These are phyloP conservation scores for Phytoseiulus persimilis DNA, from an alignment of 2,888 invertebrate species.

Conservation along the genomic window DNA sequence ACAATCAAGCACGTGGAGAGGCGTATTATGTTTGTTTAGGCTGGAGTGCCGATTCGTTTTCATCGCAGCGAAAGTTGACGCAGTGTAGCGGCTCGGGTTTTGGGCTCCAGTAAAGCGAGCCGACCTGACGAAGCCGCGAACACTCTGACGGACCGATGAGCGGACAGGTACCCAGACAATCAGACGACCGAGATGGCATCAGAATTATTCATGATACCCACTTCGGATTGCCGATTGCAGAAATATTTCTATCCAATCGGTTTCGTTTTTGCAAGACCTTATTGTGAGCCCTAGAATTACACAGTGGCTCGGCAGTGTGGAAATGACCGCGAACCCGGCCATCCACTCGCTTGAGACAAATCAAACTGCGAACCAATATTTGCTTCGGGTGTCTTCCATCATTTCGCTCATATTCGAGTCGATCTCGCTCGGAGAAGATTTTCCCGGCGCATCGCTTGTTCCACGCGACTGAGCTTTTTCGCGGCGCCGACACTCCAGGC, in stretches of 20 bases:
- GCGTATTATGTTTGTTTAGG: neutral
- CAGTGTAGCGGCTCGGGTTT: neutral
- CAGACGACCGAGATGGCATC: neutral
- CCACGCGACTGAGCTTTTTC: no score
- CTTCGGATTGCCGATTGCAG: neutral
- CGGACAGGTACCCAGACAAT: neutral
- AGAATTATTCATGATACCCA: neutral
- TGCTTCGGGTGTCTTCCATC: neutral
- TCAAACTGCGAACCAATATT: neutral
- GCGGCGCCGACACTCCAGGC: no score
- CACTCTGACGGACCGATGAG: neutral
- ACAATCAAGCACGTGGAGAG: neutral
- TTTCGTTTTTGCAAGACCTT: neutral
- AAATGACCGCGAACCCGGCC: neutral
- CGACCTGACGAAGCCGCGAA: neutral
- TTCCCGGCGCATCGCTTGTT: neutral
- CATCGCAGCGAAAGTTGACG: neutral
- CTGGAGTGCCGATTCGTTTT: neutral
- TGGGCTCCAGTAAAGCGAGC: neutral
- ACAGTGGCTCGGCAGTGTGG: neutral
- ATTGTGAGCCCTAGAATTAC: neutral
- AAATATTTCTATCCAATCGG: neutral
- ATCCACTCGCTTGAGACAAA: neutral
- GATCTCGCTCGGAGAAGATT: neutral
- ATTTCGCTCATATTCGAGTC: neutral